Evolutionary conservation across 2,113 vertebrate species (phyloP).

Genomic region (Sminthopsis crassicaudata): DNA sequence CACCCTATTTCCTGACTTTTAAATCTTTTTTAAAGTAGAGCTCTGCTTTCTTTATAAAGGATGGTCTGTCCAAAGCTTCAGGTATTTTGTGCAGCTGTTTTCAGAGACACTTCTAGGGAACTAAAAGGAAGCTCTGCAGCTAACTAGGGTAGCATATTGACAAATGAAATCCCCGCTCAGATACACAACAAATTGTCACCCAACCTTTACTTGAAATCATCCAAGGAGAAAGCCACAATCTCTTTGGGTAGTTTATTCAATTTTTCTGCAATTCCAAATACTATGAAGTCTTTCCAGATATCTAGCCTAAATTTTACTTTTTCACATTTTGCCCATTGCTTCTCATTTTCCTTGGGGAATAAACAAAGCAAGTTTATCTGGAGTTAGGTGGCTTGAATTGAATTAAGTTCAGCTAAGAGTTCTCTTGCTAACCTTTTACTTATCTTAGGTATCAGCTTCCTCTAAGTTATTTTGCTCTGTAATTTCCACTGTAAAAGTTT

Average conservation of each 20-base stretch:
- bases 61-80: too few species aligned
- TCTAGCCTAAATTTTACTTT: neutral
- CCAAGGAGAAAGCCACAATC: neutral
- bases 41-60: too few species aligned
- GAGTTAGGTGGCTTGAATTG: neutral
- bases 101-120: too few species aligned
- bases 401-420: neutral
- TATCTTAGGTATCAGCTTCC: neutral
- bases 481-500: neutral
- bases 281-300: neutral
- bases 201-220: neutral
- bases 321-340: neutral
- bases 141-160: neutral
- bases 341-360: neutral
- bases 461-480: neutral
- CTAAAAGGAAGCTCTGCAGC: neutral
- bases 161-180: neutral
- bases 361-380: neutral
- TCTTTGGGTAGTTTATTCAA: neutral
- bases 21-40: too few species aligned
- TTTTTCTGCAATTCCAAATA: neutral
- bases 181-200: neutral
- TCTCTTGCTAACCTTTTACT: neutral
- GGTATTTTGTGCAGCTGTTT: too few species aligned
- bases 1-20: too few species aligned